Conservation (phyloP, 2,113 vertebrate genomes). For the Indicator maculatus region DNA sequence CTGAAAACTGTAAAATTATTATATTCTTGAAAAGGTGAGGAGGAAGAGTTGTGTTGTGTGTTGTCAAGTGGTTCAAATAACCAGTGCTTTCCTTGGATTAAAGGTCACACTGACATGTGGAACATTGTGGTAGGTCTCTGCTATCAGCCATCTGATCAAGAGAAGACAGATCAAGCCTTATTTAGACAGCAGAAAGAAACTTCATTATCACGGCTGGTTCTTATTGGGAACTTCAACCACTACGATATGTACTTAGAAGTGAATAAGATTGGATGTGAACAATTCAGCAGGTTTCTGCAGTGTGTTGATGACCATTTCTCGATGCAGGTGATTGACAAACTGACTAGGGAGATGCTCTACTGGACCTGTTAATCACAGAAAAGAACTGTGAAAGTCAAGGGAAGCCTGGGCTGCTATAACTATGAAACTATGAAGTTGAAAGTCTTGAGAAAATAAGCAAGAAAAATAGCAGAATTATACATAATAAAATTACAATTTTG, state of each 20-base stretch:
- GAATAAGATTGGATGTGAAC: not conserved
- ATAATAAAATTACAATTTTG: not conserved
- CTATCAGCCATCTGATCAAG: not conserved
- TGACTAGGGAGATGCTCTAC: not conserved
- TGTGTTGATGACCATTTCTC: not conserved
- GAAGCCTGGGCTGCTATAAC: not conserved
- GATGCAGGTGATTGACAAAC: not conserved
- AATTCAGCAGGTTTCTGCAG: not conserved
- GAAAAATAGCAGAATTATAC: not conserved
- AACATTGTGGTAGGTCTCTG: accelerated
- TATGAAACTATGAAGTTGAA: not conserved
- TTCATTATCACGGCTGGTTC: not conserved
- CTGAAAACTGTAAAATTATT: not conserved
- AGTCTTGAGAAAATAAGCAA: not conserved
- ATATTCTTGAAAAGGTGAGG: not conserved
- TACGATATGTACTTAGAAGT: not conserved
- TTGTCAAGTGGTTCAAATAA: not conserved
- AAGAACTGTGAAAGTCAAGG: not conserved
- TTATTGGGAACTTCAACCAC: not conserved
- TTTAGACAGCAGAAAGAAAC: not conserved
- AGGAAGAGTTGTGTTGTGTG: not conserved
- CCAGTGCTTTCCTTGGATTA: not conserved
- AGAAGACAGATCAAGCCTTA: not conserved
- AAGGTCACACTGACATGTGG: not conserved
- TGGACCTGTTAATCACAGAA: not conserved